Evolutionary conservation across 1,140 invertebrate genomes (phyloP).

Genomic region (Phortica variegata): DNA sequence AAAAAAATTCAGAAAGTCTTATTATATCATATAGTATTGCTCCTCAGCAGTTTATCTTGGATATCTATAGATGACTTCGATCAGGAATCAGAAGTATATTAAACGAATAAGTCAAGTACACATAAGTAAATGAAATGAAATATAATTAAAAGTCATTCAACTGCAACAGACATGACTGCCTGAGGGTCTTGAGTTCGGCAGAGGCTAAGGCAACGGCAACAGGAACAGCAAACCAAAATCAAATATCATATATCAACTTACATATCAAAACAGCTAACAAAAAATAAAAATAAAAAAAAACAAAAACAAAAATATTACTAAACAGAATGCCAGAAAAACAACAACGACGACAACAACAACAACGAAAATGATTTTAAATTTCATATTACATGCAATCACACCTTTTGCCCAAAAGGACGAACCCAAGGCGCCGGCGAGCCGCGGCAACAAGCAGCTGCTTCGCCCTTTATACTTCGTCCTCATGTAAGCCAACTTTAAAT

Average conservation of each 20-base stretch:
- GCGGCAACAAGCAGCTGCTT: not conserved
- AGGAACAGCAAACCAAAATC: conserved; percentile 28
- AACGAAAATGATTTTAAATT: conserved; percentile 15
- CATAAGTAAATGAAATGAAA: too few species aligned
- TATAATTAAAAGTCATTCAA: conserved; percentile 18
- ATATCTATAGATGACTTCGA: too few species aligned
- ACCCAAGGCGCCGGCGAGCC: conserved; percentile 1
- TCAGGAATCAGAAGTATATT: too few species aligned
- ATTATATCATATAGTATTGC: too few species aligned
- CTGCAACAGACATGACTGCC: not conserved
- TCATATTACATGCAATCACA: conserved; percentile 43
- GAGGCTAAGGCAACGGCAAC: not conserved
- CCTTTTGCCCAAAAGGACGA: conserved; percentile 20
- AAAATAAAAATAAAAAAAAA: conserved; percentile 38
- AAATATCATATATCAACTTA: conserved; percentile 55
- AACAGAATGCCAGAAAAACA: too few species aligned
- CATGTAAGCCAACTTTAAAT: too few species aligned
- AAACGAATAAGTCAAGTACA: too few species aligned
- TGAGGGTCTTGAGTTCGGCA: not conserved
- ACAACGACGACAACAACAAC: not conserved
- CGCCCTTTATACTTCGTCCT: too few species aligned
- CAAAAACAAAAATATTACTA: too few species aligned
- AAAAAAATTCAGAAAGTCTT: too few species aligned
- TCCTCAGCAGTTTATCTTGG: too few species aligned
- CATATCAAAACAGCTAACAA: conserved; percentile 42